These are phyloP conservation scores for Meda fulgida DNA, from an alignment of 2,797 vertebrate species.

Conservation along the genomic window DNA sequence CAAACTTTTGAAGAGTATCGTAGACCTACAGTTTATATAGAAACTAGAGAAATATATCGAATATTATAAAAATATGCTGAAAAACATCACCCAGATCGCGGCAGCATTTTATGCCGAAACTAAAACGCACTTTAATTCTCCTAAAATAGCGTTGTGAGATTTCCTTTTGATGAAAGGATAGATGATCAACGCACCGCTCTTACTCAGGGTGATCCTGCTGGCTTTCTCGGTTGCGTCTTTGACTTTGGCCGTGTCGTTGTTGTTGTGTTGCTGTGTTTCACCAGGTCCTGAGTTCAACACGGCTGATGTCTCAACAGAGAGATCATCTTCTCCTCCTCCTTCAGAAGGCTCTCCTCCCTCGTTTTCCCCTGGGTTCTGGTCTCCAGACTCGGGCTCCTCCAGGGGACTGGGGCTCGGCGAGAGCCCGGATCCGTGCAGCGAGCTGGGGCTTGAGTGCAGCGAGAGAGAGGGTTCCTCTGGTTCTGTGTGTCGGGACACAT, in stretches of 20 bases:
- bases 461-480: slow-evolving; percentile 77
- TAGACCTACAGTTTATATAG: no score
- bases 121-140: not conserved
- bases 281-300: slow-evolving; percentile 62
- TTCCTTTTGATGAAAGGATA: not conserved
- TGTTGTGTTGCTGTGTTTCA: slow-evolving; percentile 71
- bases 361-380: slow-evolving; percentile 50
- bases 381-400: slow-evolving; percentile 42
- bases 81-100: not conserved
- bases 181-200: slow-evolving; percentile 53
- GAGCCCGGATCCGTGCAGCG: slow-evolving; percentile 75
- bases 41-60: no score
- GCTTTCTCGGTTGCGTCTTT: slow-evolving; percentile 63
- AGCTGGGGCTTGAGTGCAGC: slow-evolving; percentile 83
- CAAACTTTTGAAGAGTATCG: not conserved
- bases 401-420: slow-evolving; percentile 73
- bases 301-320: slow-evolving; percentile 56
- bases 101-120: no score
- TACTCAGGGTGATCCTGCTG: slow-evolving; percentile 41
- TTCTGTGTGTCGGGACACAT: slow-evolving; percentile 68
- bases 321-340: slow-evolving; percentile 55
- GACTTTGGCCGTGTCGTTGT: slow-evolving; percentile 70
- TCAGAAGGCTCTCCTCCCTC: slow-evolving; percentile 36
- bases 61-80: no score
- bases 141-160: not conserved